Evolutionary conservation across 2,113 vertebrate species (phyloP).

Genomic region (Strix aluco): DNA sequence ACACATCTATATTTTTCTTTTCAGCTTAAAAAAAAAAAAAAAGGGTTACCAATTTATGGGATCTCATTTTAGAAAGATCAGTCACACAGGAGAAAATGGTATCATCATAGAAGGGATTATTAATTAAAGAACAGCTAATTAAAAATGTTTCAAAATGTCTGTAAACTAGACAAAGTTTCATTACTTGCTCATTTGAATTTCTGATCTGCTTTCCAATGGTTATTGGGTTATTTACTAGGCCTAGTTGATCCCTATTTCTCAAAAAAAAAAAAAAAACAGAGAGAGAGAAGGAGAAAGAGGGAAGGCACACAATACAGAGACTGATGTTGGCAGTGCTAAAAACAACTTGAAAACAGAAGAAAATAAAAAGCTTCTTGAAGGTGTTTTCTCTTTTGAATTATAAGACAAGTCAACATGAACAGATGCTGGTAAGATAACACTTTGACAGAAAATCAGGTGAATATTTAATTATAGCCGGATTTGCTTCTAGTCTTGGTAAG

Average conservation of each 20-base stretch:
- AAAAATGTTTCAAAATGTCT: neutral
- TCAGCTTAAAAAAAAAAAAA: neutral
- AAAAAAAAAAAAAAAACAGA: neutral
- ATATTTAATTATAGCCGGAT: constrained; percentile 20
- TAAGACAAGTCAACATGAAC: constrained; percentile 25
- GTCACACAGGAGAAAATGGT: neutral
- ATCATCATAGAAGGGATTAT: neutral
- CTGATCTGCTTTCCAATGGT: neutral
- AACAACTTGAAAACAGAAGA: constrained; percentile 8
- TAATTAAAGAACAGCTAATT: constrained; percentile 39
- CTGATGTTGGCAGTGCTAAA: neutral
- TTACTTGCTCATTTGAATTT: constrained; percentile 25
- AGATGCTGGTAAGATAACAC: constrained; percentile 24
- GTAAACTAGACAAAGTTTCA: constrained; percentile 6
- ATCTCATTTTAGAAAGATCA: neutral
- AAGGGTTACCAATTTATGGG: neutral
- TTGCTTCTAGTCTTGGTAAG: neutral
- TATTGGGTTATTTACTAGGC: constrained; percentile 11
- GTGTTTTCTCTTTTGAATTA: constrained; percentile 42
- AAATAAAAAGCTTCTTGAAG: constrained; percentile 32
- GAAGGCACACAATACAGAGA: neutral
- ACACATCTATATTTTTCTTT: neutral
- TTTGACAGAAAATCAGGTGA: constrained; percentile 50
- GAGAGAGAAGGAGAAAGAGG: neutral
- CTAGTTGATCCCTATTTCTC: neutral